Conservation (phyloP, 23 tunicate species). For the Halocynthia roretzi region DNA sequence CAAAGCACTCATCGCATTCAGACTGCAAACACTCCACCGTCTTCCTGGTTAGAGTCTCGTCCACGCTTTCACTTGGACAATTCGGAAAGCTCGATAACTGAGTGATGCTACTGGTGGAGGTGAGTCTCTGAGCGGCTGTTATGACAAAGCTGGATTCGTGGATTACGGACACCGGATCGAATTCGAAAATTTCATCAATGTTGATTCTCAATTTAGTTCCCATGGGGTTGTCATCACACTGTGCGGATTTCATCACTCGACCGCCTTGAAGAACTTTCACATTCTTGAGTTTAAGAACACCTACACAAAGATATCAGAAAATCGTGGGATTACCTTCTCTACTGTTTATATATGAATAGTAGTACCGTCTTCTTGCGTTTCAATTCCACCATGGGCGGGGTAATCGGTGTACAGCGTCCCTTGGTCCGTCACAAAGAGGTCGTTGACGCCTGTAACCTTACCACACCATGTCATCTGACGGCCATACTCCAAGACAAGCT, state of each 20-base stretch:
- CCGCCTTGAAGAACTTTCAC: constrained; percentile 16
- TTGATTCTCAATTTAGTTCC: not conserved
- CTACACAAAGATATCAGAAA: not conserved
- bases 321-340: not conserved
- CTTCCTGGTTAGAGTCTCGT: not conserved
- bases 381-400: constrained; percentile 15
- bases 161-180: not conserved
- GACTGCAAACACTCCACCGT: not conserved
- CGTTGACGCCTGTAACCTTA: not conserved
- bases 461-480: constrained; percentile 26
- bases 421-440: not conserved
- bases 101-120: not conserved
- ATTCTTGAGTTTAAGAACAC: constrained; percentile 1
- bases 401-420: constrained; percentile 7
- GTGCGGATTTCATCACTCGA: not conserved
- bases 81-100: not conserved
- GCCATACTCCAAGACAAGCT: not conserved
- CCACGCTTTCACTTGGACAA: not conserved
- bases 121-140: not conserved
- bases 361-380: not conserved
- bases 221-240: constrained; percentile 17
- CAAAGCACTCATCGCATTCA: constrained; percentile 4
- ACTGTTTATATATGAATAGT: too few species aligned
- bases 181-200: not conserved
- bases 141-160: constrained; percentile 12